Conservation (phyloP, 2,797 vertebrate species). For the Gouania willdenowi region DNA sequence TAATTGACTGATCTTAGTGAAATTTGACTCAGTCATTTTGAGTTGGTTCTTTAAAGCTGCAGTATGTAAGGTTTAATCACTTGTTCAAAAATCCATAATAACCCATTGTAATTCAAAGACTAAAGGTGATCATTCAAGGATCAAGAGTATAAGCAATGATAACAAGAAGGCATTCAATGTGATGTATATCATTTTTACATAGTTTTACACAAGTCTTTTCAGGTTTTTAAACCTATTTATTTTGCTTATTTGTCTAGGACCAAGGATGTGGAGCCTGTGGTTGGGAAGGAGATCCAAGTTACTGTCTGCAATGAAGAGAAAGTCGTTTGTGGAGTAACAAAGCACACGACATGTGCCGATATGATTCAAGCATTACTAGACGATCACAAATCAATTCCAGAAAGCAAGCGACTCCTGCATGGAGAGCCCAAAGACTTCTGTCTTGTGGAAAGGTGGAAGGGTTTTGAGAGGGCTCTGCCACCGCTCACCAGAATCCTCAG, state of each 20-base stretch:
- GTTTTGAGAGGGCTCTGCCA: constrained; percentile 87
- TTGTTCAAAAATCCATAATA: too few species aligned
- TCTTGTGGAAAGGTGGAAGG: constrained; percentile 91
- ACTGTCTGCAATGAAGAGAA: constrained; percentile 94
- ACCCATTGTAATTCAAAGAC: too few species aligned
- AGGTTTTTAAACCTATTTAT: constrained; percentile 3
- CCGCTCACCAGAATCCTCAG: constrained; percentile 89
- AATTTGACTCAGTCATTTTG: too few species aligned
- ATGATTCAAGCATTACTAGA: constrained; percentile 90
- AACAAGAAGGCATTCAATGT: too few species aligned
- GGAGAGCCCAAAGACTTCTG: constrained; percentile 90
- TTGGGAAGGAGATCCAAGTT: constrained; percentile 89
- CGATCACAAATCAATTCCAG: constrained; percentile 80
- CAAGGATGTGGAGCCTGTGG: constrained; percentile 78
- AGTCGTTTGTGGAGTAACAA: constrained; percentile 89
- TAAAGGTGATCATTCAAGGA: too few species aligned
- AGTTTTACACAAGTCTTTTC: too few species aligned
- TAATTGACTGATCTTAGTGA: too few species aligned
- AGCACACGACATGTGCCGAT: constrained; percentile 88
- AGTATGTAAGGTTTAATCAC: too few species aligned
- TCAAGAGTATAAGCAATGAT: too few species aligned
- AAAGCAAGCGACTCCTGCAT: constrained; percentile 80
- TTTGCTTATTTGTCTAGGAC: constrained; percentile 47
- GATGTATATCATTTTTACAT: too few species aligned
- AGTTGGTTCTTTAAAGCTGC: too few species aligned